A percentile compares a stretch with the other conserved stretches of the same genome.
These are phyloP conservation scores for Anthrax anthrax DNA, from an alignment of 2,888 invertebrate species.

Conservation along the genomic window DNA sequence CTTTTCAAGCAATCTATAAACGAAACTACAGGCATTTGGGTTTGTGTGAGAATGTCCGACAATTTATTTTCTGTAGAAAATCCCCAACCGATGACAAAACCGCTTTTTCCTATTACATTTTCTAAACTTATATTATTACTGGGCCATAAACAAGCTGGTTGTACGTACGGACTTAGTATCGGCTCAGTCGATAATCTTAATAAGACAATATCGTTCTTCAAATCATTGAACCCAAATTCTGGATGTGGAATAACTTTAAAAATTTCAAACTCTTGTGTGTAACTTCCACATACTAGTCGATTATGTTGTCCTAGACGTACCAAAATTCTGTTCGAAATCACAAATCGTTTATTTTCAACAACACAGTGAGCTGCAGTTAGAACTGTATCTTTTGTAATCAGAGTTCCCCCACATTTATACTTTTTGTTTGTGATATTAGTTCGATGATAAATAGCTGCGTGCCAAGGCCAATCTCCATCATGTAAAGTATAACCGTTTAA, in stretches of 20 bases:
- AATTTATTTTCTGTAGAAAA: slow-evolving; percentile 22
- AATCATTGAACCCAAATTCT: slow-evolving; percentile 2
- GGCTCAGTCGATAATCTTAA: slow-evolving; percentile 26
- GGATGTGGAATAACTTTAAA: slow-evolving; percentile 6
- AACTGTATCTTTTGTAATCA: slow-evolving; percentile 26
- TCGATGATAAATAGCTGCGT: slow-evolving; percentile 26
- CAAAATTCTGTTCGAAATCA: slow-evolving; percentile 22
- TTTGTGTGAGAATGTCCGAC: slow-evolving; percentile 19
- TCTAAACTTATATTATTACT: slow-evolving; percentile 9
- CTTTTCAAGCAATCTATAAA: slow-evolving; percentile 21
- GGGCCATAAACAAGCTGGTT: slow-evolving; percentile 32
- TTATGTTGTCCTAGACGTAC: slow-evolving; percentile 31
- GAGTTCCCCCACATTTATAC: slow-evolving; percentile 32
- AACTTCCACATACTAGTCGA: slow-evolving; percentile 24
- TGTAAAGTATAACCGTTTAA: slow-evolving; percentile 26
- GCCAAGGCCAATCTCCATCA: slow-evolving; percentile 37
- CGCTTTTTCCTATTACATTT: slow-evolving; percentile 10
- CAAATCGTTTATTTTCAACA: slow-evolving; percentile 18
- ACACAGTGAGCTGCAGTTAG: slow-evolving; percentile 27
- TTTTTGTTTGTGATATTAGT: neutral
- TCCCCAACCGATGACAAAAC: slow-evolving; percentile 30
- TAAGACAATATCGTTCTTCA: slow-evolving; percentile 27
- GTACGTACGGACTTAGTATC: slow-evolving; percentile 24
- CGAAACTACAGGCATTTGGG: slow-evolving; percentile 23
- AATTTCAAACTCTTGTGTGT: slow-evolving; percentile 22